Conservation (phyloP, 1,140 invertebrate species). For the Laupala kohalensis region DNA sequence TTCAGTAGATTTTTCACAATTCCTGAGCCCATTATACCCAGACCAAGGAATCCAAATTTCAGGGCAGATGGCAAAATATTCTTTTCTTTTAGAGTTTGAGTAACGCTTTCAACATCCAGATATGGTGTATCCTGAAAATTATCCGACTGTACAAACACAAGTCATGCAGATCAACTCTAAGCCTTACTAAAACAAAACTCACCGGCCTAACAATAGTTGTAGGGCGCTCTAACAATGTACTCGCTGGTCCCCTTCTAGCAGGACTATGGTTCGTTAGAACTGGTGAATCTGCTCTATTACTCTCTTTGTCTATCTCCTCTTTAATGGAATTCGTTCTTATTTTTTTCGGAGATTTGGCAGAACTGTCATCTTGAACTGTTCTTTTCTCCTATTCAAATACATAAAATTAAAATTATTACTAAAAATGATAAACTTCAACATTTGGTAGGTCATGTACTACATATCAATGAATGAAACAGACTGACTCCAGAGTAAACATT, state of each 20-base stretch:
- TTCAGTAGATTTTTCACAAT: constrained; percentile 91
- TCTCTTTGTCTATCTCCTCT: not conserved
- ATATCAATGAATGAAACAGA: not conserved
- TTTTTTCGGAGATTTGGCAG: not conserved
- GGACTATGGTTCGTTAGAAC: constrained; percentile 36
- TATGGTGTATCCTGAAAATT: constrained; percentile 46
- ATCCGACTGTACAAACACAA: not conserved
- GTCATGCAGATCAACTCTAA: not conserved
- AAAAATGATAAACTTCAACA: not conserved
- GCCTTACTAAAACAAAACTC: constrained; percentile 25
- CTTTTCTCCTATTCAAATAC: not conserved
- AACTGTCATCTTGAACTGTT: constrained; percentile 8
- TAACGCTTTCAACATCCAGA: constrained; percentile 62
- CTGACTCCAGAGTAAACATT: too few species aligned
- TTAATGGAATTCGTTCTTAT: constrained; percentile 7
- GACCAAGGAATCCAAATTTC: constrained; percentile 87
- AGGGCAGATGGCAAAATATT: constrained; percentile 74
- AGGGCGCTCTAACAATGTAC: constrained; percentile 47
- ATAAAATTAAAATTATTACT: not conserved
- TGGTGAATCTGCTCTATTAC: not conserved
- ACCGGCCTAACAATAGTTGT: constrained; percentile 52
- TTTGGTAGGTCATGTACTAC: not conserved
- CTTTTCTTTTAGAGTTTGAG: constrained; percentile 68
- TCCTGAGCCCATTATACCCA: constrained; percentile 92
- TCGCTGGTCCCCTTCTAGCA: constrained; percentile 37